Evolutionary conservation across 2,888 invertebrate species (phyloP), one percentile per base, ranked within the genome.

Genomic region (Sabatieria punctata): DNA sequence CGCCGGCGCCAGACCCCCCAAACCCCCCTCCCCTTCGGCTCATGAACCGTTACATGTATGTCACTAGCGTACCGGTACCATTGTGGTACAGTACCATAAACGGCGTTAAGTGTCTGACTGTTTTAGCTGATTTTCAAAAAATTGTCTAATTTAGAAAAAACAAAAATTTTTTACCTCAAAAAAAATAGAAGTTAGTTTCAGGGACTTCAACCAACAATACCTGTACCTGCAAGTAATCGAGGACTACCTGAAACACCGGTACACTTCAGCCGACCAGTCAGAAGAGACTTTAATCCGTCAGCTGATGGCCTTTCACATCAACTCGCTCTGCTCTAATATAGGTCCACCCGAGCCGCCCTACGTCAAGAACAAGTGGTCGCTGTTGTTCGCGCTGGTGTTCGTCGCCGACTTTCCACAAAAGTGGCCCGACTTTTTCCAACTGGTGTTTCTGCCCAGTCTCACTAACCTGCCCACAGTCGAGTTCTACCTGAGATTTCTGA

Each of bases 331-430:
- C 18, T 2, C 13, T 36, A 41, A 38, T 43, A 39, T 8, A 11
- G 11, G 21, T 8, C 11, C 22, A 6, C 21, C n/a, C 4, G 30
- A 43, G 39, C 13, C 39, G 50, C 66, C 67, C 50, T 73, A 69
- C 56, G 58, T 75, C 18, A 61, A 66, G 35, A 75, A 75, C 59
- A 75, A 75, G 60, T 66, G 70, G 36, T 73, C 74, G 13, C 74
- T 75, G 60, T 59, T 75, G 15, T 66, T 73, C 50, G 68, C 73
- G 1, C 60, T 73, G 36, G 70, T 71, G 1, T 75, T 73, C 60
- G 63, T 74, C 6, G 62, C 61, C 23, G 75, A 75, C 58, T 75
- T 70, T 58, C 69, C 69, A 1, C 54, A 54, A 24, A 60, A 69
- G 37, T 75, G 75, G 75, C 67, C 71, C 1, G 58, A 61, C 1